These are phyloP conservation scores for Edolisoma coerulescens DNA, from an alignment of 2,113 vertebrate genomes.

Conservation along the genomic window DNA sequence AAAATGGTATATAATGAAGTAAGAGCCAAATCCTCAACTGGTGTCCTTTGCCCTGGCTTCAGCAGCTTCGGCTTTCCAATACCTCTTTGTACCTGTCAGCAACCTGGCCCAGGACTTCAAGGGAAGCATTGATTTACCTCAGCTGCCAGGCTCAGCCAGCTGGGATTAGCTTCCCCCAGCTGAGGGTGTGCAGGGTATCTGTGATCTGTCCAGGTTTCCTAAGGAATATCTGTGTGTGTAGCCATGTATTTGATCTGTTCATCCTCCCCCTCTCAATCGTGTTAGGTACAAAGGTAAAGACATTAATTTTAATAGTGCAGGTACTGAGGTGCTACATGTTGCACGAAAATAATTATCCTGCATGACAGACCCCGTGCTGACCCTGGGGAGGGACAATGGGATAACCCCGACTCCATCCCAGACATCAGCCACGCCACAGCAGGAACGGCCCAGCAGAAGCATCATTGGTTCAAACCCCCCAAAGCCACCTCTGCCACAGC, in stretches of 20 bases:
- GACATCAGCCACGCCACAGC: rapidly evolving
- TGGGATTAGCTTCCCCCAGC: neutral
- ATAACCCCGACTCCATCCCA: neutral
- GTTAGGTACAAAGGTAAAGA: neutral
- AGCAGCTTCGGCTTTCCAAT: neutral
- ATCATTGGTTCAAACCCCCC: neutral
- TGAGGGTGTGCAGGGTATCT: neutral
- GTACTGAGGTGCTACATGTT: neutral
- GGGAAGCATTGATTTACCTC: neutral
- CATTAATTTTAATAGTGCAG: neutral
- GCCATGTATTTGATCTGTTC: neutral
- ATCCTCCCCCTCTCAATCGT: neutral
- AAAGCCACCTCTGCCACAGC: neutral
- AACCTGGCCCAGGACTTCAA: neutral
- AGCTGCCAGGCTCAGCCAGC: neutral
- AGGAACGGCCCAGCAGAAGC: neutral
- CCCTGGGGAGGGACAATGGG: rapidly evolving
- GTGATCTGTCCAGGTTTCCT: neutral
- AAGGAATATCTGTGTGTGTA: neutral
- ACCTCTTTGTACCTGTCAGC: neutral
- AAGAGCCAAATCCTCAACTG: neutral
- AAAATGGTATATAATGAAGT: neutral
- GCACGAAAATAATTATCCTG: neutral
- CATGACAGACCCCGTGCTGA: rapidly evolving
- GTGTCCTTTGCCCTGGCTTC: neutral